Evolutionary conservation across 1,140 invertebrate genomes (phyloP).

Genomic region (Rhynchophorus ferrugineus): DNA sequence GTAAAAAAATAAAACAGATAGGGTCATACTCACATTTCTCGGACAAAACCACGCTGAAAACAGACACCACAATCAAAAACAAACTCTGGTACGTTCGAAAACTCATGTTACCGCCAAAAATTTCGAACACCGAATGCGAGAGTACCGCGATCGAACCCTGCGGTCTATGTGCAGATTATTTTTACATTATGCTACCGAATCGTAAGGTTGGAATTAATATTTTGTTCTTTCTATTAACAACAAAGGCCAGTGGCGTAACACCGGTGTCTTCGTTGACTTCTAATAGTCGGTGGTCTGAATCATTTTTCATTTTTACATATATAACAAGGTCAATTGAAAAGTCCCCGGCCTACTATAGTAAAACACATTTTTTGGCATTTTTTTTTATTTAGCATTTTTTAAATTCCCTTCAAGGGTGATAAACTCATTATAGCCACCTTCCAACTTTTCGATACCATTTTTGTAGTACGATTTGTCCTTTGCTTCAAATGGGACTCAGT

Average conservation of each 20-base stretch:
- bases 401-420: no score
- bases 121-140: not conserved
- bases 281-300: no score
- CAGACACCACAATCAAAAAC: not conserved
- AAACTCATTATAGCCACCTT: no score
- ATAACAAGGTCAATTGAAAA: no score
- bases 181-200: conserved; percentile 11
- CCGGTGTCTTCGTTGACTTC: not conserved
- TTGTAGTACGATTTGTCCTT: no score
- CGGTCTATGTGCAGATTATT: conserved; percentile 6
- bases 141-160: not conserved
- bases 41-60: not conserved
- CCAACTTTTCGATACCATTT: no score
- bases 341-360: no score
- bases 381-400: no score
- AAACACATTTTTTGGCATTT: no score
- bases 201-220: conserved; percentile 12
- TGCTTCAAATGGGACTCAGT: no score
- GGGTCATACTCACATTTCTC: conserved; percentile 16
- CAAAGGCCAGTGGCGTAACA: conserved; percentile 6
- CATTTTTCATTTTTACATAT: no score
- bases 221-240: conserved; percentile 9
- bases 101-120: conserved; percentile 17
- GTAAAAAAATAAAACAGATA: no score
- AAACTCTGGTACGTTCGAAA: not conserved